phyloP scores from a whole-genome alignment of 1,140 invertebrate genomes.

The Ganaspis sp. region DNA sequence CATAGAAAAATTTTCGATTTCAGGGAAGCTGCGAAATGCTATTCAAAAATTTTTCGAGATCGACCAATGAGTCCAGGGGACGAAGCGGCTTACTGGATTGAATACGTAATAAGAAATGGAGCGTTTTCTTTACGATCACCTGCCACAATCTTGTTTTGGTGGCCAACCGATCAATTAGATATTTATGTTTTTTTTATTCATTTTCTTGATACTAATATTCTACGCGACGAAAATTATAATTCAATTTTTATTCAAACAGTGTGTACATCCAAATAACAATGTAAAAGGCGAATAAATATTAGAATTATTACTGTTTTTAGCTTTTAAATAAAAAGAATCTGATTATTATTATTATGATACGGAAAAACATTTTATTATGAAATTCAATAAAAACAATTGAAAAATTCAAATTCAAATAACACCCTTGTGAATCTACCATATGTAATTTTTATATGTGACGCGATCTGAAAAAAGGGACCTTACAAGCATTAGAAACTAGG shows the following conservation, averaged over 20 bases:
- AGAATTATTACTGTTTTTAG: no score
- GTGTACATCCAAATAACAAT: no score
- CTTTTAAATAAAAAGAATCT: no score
- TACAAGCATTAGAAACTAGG: no score
- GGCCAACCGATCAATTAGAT: conserved; percentile 71
- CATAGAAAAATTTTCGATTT: neutral
- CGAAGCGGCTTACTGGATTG: conserved; percentile 65
- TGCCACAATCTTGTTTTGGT: conserved; percentile 69
- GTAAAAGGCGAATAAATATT: no score
- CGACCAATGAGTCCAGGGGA: conserved; percentile 60
- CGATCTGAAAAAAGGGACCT: no score
- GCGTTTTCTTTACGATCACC: conserved; percentile 70
- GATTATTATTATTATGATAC: no score
- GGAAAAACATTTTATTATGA: no score
- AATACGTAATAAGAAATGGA: conserved; percentile 73
- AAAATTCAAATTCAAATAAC: no score
- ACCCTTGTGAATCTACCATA: no score
- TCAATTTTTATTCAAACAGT: neutral
- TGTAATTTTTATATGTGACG: no score
- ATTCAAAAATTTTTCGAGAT: conserved; percentile 51
- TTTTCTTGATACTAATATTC: neutral
- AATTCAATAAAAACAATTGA: no score
- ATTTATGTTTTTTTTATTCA: conserved; percentile 52
- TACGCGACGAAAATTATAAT: neutral
- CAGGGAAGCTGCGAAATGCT: conserved; percentile 12